Evolutionary conservation across 2,888 invertebrate species (phyloP).

Genomic region (Salpingus planirostris): DNA sequence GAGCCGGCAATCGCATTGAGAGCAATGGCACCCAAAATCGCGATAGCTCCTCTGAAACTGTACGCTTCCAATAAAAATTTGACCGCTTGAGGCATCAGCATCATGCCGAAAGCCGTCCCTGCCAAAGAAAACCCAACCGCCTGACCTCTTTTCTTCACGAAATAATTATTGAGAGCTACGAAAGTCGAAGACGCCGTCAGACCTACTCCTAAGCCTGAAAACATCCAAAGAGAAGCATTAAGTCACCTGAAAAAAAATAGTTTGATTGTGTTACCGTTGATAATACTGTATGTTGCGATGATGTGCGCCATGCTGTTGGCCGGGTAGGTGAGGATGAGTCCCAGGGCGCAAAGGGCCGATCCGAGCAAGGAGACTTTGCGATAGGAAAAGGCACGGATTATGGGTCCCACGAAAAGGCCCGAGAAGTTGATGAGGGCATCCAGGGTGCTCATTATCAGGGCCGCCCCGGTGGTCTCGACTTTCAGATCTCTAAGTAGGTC

Average conservation of each 20-base stretch:
- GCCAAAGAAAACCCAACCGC: slow-evolving; percentile 74
- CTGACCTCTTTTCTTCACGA: slow-evolving; percentile 66
- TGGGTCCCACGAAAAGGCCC: slow-evolving; percentile 67
- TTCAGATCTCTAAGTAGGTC: slow-evolving; percentile 58
- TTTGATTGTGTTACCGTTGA: slow-evolving; percentile 65
- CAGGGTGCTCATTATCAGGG: slow-evolving; percentile 65
- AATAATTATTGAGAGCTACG: slow-evolving; percentile 70
- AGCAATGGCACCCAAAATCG: slow-evolving; percentile 58
- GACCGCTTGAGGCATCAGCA: slow-evolving; percentile 71
- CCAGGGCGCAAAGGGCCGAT: slow-evolving; percentile 56
- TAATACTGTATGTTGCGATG: slow-evolving; percentile 62
- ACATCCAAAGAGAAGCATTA: no score
- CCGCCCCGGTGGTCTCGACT: slow-evolving; percentile 67
- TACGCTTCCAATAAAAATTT: slow-evolving; percentile 53
- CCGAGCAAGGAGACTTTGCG: slow-evolving; percentile 62
- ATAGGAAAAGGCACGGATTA: slow-evolving; percentile 66
- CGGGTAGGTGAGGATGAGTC: slow-evolving; percentile 58
- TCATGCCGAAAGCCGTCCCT: slow-evolving; percentile 69
- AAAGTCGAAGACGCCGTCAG: slow-evolving; percentile 69
- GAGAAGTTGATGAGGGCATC: slow-evolving; percentile 73
- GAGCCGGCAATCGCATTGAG: slow-evolving; percentile 61
- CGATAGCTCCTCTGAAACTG: slow-evolving; percentile 59
- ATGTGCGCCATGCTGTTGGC: slow-evolving; percentile 65
- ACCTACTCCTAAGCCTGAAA: slow-evolving; percentile 64
- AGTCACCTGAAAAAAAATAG: no score